Conservation (phyloP, 2,113 vertebrate species). For the Peromyscus leucopus region DNA sequence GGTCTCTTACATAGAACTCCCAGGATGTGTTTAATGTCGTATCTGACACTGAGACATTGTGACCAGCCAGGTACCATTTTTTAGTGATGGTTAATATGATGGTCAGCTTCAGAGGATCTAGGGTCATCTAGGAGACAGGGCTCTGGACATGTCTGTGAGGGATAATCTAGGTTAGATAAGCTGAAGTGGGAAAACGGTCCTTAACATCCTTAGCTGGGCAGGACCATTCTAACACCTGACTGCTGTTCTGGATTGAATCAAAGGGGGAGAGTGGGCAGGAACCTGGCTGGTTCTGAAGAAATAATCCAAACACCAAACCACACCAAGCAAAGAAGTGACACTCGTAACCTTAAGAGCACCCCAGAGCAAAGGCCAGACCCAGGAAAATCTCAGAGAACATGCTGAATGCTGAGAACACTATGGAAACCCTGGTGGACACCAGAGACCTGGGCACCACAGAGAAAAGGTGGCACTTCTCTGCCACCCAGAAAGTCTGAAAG, state of each 20-base stretch:
- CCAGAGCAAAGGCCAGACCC: not conserved
- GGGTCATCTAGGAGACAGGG: not conserved
- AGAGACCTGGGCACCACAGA: not conserved
- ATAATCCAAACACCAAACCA: not conserved
- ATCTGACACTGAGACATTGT: not conserved
- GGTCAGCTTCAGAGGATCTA: not conserved
- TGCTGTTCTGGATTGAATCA: not conserved
- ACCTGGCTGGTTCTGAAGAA: not conserved
- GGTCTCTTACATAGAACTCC: not conserved
- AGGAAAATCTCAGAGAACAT: too few relatives aligned
- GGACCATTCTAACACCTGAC: not conserved
- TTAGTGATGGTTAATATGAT: not conserved
- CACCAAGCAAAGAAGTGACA: not conserved
- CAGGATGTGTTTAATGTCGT: not conserved
- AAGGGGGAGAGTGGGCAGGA: not conserved
- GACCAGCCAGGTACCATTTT: not conserved
- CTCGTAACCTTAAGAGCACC: not conserved
- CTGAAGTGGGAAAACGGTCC: not conserved
- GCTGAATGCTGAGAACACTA: not conserved
- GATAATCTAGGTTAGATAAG: not conserved
- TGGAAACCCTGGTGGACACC: not conserved
- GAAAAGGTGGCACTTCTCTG: not conserved
- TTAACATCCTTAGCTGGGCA: not conserved
- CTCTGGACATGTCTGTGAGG: not conserved
- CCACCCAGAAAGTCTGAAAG: not conserved